Conservation (phyloP, 2,113 vertebrate genomes). For the Centropristis striata region DNA sequence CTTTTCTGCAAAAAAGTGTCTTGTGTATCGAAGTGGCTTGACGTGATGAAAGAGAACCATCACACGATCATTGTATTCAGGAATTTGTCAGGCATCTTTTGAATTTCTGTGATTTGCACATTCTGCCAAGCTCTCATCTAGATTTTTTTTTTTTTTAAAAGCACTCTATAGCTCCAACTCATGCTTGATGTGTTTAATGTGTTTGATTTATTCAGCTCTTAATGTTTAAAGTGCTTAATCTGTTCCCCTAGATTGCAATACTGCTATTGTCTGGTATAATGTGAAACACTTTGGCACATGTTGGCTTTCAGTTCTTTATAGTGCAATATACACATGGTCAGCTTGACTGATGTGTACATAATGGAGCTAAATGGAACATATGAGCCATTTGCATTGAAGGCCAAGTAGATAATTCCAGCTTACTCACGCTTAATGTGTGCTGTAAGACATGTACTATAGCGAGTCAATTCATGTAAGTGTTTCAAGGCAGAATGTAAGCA, state of each 20-base stretch:
- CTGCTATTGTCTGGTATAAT: background rate
- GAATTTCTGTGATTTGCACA: background rate
- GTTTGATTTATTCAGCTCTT: constrained; percentile 17
- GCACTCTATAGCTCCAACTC: background rate
- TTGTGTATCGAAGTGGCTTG: too few species aligned
- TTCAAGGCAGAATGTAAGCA: constrained; percentile 4
- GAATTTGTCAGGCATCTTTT: background rate
- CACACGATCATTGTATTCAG: background rate
- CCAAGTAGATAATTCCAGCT: constrained; percentile 9
- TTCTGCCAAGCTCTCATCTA: background rate
- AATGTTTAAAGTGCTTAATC: constrained; percentile 14
- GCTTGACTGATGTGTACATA: constrained; percentile 2
- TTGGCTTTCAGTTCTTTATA: background rate
- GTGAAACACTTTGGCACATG: background rate
- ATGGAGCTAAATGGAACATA: constrained; percentile 16
- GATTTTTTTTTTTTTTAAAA: background rate
- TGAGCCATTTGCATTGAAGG: background rate
- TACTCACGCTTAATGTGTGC: background rate
- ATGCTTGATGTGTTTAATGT: background rate
- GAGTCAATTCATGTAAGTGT: constrained; percentile 18
- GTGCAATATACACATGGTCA: background rate
- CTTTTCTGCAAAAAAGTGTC: background rate
- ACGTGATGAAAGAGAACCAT: too few species aligned
- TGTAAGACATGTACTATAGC: background rate
- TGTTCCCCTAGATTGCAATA: background rate